phyloP scores from a whole-genome alignment of 2,113 vertebrate genomes.

The Procavia capensis region DNA sequence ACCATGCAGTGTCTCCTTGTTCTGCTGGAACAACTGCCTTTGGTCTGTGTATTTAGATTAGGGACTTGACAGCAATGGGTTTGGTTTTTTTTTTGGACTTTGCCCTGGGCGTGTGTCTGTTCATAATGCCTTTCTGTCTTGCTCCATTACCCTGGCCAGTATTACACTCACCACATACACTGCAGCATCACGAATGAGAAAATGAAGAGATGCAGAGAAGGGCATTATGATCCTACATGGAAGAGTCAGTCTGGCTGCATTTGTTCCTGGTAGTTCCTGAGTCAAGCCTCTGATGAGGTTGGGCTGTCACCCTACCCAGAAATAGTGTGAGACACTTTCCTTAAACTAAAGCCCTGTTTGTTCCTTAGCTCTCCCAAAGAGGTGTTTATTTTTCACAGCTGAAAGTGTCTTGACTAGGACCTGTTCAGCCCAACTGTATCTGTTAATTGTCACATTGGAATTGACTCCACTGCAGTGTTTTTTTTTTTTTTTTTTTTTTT shows the following conservation, averaged over 20 bases:
- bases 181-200: background rate
- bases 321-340: background rate
- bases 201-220: background rate
- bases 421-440: background rate
- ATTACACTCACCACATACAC: background rate
- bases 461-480: too few relatives aligned
- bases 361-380: background rate
- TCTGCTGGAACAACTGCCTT: too few relatives aligned
- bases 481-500: too few relatives aligned
- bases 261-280: background rate
- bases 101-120: background rate
- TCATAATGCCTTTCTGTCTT: background rate
- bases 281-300: background rate
- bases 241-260: background rate
- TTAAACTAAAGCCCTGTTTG: background rate
- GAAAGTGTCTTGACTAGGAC: background rate
- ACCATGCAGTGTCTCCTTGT: too few relatives aligned
- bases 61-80: too few relatives aligned
- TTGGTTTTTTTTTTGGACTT: background rate
- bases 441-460: too few relatives aligned
- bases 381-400: background rate
- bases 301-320: background rate
- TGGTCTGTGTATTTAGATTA: too few relatives aligned
- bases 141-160: background rate
- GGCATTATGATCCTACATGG: background rate